Percentiles rank a stretch among this genome's conserved stretches.
phyloP scores from a whole-genome alignment of 2,797 vertebrate genomes.

The Falco rusticolus region DNA sequence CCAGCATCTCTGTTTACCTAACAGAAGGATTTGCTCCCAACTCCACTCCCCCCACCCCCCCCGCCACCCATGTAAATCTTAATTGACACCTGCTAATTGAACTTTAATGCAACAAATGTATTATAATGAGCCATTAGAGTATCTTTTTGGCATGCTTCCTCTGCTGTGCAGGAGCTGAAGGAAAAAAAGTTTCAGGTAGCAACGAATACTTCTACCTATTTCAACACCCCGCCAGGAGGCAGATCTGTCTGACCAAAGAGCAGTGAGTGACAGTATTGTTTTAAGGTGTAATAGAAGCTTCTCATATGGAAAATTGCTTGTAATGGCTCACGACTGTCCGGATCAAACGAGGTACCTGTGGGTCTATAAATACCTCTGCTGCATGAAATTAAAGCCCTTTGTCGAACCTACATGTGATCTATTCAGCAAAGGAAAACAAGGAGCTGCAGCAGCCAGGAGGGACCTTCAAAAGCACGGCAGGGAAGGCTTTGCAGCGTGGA shows the following conservation, averaged over 20 bases:
- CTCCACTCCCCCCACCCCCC: neutral
- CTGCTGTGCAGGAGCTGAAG: neutral
- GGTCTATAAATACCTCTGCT: neutral
- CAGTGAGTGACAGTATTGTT: neutral
- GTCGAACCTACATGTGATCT: neutral
- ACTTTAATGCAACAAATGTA: neutral
- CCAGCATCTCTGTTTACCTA: neutral
- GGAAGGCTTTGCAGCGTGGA: neutral
- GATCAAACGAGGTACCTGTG: neutral
- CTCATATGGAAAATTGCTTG: neutral
- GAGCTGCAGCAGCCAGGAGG: neutral
- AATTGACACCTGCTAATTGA: neutral
- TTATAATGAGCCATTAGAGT: neutral
- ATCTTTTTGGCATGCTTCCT: neutral
- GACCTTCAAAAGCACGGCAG: neutral
- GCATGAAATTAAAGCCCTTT: neutral
- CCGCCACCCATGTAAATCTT: neutral
- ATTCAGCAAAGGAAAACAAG: neutral
- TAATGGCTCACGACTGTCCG: neutral
- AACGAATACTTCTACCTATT: neutral
- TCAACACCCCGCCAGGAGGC: neutral
- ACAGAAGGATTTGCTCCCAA: neutral
- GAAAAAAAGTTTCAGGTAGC: neutral
- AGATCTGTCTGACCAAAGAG: conserved; percentile 22
- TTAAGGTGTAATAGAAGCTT: neutral